phyloP scores from a whole-genome alignment of 2,888 invertebrate genomes.

The Eilema caniola region DNA sequence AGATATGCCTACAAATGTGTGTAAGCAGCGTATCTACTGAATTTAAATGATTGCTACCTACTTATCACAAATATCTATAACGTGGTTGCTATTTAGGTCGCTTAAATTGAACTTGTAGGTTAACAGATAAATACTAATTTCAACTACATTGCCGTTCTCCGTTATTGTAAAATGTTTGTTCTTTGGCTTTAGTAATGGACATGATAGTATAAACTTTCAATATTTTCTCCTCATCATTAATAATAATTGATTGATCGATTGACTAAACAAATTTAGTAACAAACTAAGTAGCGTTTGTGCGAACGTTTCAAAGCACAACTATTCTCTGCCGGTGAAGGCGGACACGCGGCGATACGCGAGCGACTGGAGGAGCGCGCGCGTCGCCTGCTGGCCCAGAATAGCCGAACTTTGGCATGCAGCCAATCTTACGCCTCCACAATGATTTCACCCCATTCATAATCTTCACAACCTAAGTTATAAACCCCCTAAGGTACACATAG shows the following conservation, averaged over 20 bases:
- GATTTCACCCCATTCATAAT: conserved; percentile 78
- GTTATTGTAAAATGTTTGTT: not conserved
- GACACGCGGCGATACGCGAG: conserved; percentile 65
- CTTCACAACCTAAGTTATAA: conserved; percentile 14
- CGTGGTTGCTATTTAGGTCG: not conserved
- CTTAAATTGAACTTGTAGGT: not conserved
- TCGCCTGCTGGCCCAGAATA: conserved; percentile 81
- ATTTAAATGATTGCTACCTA: not conserved
- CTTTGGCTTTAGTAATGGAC: not conserved
- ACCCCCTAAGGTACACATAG: conserved; percentile 13
- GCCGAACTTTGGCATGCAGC: conserved; percentile 69
- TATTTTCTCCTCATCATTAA: conserved; percentile 7
- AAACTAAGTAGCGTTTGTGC: conserved; percentile 36
- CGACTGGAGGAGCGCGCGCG: conserved; percentile 78
- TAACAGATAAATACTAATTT: conserved; percentile 1
- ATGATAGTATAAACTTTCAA: conserved; percentile 8
- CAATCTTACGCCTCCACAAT: conserved; percentile 68
- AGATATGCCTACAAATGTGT: conserved; percentile 26
- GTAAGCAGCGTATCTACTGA: conserved; percentile 21
- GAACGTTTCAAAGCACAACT: conserved; percentile 42
- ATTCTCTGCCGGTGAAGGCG: conserved; percentile 44
- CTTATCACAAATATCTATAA: not conserved
- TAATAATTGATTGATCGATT: not conserved
- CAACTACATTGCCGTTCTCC: not conserved
- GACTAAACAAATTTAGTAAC: conserved; percentile 20